phyloP scores from a whole-genome alignment of 2,113 vertebrate genomes.

The Corvus cornix region DNA sequence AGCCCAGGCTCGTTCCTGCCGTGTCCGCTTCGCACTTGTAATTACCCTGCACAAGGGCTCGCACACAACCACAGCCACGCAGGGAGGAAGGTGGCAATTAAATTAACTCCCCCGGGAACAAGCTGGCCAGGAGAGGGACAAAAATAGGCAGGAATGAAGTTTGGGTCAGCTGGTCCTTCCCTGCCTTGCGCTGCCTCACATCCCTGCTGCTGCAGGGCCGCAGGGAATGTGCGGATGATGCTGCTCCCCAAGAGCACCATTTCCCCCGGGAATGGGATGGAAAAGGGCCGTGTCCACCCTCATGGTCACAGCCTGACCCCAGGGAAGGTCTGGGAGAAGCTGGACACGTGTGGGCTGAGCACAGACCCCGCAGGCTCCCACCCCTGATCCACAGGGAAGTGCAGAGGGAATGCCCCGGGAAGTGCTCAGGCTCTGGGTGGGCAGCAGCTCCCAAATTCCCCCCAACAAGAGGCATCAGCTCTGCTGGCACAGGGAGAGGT shows the following conservation, averaged over 20 bases:
- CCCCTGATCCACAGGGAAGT: not conserved
- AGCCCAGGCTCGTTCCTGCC: not conserved
- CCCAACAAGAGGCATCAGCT: not conserved
- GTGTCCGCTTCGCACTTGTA: not conserved
- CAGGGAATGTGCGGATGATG: fast-evolving
- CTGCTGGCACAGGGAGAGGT: not conserved
- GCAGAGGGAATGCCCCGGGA: not conserved
- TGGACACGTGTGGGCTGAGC: not conserved
- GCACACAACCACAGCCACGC: not conserved
- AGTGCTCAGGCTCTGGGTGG: fast-evolving
- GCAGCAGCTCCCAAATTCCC: not conserved
- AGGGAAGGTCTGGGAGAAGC: not conserved
- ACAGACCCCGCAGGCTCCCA: not conserved
- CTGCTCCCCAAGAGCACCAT: not conserved
- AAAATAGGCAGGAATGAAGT: not conserved
- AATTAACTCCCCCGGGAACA: conserved; percentile 35
- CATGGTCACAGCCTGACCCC: not conserved
- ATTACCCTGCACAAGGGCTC: conserved; percentile 4
- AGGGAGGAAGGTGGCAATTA: conserved; percentile 29
- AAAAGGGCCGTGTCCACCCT: not conserved
- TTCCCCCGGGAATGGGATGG: not conserved
- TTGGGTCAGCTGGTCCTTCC: not conserved
- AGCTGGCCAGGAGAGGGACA: not conserved
- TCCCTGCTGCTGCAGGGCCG: fast-evolving
- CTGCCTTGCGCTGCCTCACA: not conserved